Percentiles rank a stretch among this genome's conserved stretches.
Evolutionary conservation across 2,888 invertebrate species (phyloP).

Genomic region (Iphiclides podalirius): DNA sequence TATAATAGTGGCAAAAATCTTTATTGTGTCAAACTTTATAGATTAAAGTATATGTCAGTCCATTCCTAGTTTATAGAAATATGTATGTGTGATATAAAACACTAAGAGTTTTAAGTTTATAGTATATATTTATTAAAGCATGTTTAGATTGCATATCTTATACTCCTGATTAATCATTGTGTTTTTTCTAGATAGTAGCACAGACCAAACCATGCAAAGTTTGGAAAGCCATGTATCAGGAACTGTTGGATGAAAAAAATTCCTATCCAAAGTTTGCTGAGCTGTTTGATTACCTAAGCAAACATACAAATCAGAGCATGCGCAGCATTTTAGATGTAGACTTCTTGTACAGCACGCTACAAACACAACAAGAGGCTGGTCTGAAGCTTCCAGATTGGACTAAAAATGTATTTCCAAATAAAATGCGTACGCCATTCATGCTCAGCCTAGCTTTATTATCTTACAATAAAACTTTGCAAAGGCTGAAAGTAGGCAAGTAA

Average conservation of each 20-base stretch:
- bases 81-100: too few species aligned
- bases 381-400: conserved; percentile 89
- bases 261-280: conserved; percentile 77
- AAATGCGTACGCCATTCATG: conserved; percentile 84
- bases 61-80: too few species aligned
- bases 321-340: conserved; percentile 84
- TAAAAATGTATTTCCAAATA: conserved; percentile 82
- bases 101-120: too few species aligned
- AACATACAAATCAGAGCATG: conserved; percentile 67
- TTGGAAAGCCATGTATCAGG: conserved; percentile 65
- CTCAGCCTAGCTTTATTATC: conserved; percentile 85
- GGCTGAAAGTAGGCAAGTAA: conserved; percentile 84
- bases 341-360: conserved; percentile 85
- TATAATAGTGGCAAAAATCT: too few species aligned
- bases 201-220: conserved; percentile 60
- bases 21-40: too few species aligned
- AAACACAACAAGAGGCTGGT: conserved; percentile 81
- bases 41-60: too few species aligned
- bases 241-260: conserved; percentile 68
- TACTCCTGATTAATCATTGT: too few species aligned
- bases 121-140: too few species aligned
- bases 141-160: too few species aligned
- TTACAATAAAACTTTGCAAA: conserved; percentile 84
- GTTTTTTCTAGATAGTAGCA: conserved; percentile 54
- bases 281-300: conserved; percentile 82